Percentiles rank a stretch among this genome's conserved stretches.
These are phyloP conservation scores for Tangara arthus DNA, from an alignment of 2,797 vertebrate genomes.

Conservation along the genomic window DNA sequence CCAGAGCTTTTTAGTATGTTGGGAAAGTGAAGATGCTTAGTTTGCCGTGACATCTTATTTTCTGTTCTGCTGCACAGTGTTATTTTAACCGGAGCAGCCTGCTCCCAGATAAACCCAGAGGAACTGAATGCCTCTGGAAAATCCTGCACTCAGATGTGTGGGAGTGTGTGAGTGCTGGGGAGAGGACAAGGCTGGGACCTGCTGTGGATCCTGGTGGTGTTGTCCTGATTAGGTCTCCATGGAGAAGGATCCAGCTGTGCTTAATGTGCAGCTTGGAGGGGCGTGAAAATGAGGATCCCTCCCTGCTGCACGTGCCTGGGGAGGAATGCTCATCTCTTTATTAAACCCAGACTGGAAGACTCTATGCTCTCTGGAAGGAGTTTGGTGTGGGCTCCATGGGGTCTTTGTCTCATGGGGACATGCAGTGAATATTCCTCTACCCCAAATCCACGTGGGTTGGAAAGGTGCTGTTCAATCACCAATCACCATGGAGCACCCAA, in stretches of 20 bases:
- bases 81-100: conserved; percentile 71
- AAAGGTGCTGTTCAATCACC: not conserved
- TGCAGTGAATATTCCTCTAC: not conserved
- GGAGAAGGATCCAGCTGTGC: not conserved
- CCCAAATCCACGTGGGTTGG: not conserved
- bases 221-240: not conserved
- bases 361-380: not conserved
- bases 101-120: conserved; percentile 68
- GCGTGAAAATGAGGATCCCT: not conserved
- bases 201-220: not conserved
- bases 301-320: not conserved
- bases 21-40: conserved; percentile 71
- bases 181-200: not conserved
- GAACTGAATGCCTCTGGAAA: conserved; percentile 61
- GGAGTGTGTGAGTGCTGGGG: not conserved
- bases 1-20: conserved; percentile 55
- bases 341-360: not conserved
- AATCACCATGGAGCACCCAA: rapidly evolving
- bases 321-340: not conserved
- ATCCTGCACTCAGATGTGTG: conserved; percentile 53
- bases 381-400: not conserved
- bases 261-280: not conserved
- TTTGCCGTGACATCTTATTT: conserved; percentile 79
- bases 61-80: conserved; percentile 79
- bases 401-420: not conserved